Base-by-base conservation (phyloP, 1,140 invertebrate species). In the Drosophila truncata region DNA sequence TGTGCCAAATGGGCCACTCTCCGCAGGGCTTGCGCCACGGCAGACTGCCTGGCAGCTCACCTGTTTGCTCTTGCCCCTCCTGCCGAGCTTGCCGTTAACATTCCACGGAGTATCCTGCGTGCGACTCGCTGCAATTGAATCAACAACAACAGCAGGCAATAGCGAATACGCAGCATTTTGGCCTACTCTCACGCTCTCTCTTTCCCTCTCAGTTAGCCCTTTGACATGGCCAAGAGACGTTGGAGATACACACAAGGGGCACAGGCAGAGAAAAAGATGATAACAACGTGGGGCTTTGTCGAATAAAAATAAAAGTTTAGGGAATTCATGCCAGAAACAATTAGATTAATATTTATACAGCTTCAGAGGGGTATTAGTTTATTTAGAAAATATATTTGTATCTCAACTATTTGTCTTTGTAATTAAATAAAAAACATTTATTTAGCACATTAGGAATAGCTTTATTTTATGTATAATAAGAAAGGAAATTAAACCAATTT, bases 71-170 rank as follows among this genome's bases (percentile, higher is more conserved):
- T 27, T 29, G 41, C 52, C 20, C 52, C 37, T n/a, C 20, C 33
- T 37, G 31, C 42, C 18, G 25, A 11, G 47, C 25, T n/a, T 31
- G 33, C 33, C 62, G 64, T 78, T 61, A 57, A 50, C 74, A 52
- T 47, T 60, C 46, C 61, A 42, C 57, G 27, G 29, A 31, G 33
- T 18, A 33, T 64, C 72, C 73, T 65, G 71, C 55, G 64, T 78
- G 75, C 39, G 41, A 79, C 74, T 78, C 75, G 74, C 59, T 78
- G 74, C 76, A 71, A 62, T 60, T 63, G 39, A 78, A 63, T 78
- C 66, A 71, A 79, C 76, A 78, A 78, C 58, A 78, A 50, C 27
- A 50, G 47, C 65, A 78, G 47, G 59, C 50, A 25, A 35, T 42
- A 31, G 75, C 57, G 57, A 78, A 70, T 72, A 47, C 65, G 52